These are phyloP conservation scores for Trichomycterus rosablanca DNA, from an alignment of 2,113 vertebrate genomes.

Conservation along the genomic window DNA sequence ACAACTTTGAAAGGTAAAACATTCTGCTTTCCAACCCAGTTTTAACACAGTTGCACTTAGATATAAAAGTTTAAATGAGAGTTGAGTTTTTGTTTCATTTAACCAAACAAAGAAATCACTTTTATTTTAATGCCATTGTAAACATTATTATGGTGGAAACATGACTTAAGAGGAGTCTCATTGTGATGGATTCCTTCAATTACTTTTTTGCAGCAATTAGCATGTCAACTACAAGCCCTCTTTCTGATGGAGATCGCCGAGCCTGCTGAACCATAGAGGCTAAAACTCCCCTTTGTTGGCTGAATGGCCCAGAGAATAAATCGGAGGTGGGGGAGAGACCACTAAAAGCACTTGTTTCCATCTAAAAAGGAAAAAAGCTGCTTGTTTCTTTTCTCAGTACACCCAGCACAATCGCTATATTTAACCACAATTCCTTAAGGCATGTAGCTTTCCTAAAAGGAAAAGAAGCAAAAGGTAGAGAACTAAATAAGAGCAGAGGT, in stretches of 20 bases:
- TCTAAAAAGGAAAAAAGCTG: conserved; percentile 3
- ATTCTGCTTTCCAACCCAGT: too few relatives aligned
- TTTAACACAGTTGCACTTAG: too few relatives aligned
- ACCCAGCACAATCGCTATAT: conserved; percentile 18
- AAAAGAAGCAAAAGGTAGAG: conserved; percentile 18
- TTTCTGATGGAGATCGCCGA: conserved; percentile 45
- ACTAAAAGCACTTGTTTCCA: conserved; percentile 31
- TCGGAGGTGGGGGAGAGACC: conserved; percentile 31
- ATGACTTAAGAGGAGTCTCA: conserved; percentile 39
- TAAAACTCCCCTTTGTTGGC: conserved; percentile 40
- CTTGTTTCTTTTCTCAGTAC: not conserved
- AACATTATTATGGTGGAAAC: conserved; percentile 47
- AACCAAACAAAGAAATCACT: conserved; percentile 31
- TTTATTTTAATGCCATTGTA: conserved; percentile 36
- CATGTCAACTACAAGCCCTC: conserved; percentile 47
- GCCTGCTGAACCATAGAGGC: conserved; percentile 33
- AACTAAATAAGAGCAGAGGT: conserved; percentile 18
- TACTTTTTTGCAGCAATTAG: conserved; percentile 47
- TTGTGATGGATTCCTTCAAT: conserved; percentile 47
- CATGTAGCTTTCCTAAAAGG: conserved; percentile 6
- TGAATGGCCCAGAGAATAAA: conserved; percentile 24
- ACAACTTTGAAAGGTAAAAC: too few relatives aligned
- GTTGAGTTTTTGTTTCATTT: too few relatives aligned
- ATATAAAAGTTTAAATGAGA: too few relatives aligned
- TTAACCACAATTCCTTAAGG: not conserved